Base-by-base conservation (phyloP, 2,113 vertebrate species). In the Dromaius novaehollandiae region DNA sequence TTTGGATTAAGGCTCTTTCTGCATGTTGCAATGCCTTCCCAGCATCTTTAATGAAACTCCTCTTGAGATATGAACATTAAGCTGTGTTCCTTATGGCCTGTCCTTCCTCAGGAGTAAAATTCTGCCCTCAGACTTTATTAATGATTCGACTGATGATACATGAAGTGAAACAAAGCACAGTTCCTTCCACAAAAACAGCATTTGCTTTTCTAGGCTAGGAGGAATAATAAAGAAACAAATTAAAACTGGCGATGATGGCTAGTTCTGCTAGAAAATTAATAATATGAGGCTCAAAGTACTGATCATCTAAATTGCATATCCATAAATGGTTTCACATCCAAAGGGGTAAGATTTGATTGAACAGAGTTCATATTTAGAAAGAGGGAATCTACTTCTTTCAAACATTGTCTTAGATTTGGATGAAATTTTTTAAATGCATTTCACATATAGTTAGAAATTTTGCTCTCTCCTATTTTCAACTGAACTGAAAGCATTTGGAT, bases 181-280 rank as follows among this genome's bases (percentile, higher is more conserved):
- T n/a, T 88, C 79, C 91, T 93, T 86, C 79, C 69, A 77, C 40
- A 87, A 89, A 95, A 75, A 17, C 16, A 68, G 60, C 65, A 88
- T 93, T 95, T 95, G 56, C 65, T 86, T 93, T 91, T 91, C 76
- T 26, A 91, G 79, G 68, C 68, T 88, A 83, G 82, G 38, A 50
- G 32, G 44, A 78, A 68, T 60, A 61, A 78, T 78, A 78, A 79
- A 88, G 60, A 88, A 95, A 89, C 68, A 88, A 40, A 93, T 64
- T 74, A 88, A 95, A 95, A 96, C 77, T 73, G 48, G 38, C 0
- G 0, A 89, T 88, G 95, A 94, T 88, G 65, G 76, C 82, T 93
- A 90, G 50, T 95, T 95, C 82, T 88, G 82, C 66, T 88, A 83
- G 87, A 88, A 97, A 94, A 97, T 91, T 96, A 93, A 95, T 86